A percentile compares a stretch with the other conserved stretches of the same genome.
These are phyloP conservation scores for Chlorodrepanis virens DNA, from an alignment of 2,113 vertebrate genomes.

Conservation along the genomic window DNA sequence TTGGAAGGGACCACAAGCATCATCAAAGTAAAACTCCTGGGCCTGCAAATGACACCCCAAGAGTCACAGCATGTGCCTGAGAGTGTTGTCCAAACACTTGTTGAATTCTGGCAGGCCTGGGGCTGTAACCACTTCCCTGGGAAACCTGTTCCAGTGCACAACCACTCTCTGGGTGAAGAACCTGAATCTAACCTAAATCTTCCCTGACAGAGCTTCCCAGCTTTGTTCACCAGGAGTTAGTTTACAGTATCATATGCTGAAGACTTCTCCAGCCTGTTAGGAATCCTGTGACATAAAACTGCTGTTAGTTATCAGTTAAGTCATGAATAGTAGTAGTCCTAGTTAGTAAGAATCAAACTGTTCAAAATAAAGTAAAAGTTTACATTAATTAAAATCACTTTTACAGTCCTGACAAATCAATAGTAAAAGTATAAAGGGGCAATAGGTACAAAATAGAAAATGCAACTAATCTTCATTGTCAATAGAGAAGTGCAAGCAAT, in stretches of 20 bases:
- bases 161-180: background rate
- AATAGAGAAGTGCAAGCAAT: background rate
- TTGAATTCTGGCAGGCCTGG: background rate
- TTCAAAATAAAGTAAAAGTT: background rate
- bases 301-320: background rate
- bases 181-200: background rate
- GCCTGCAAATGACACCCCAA: background rate
- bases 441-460: background rate
- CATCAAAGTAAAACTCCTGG: background rate
- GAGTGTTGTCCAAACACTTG: rapidly evolving
- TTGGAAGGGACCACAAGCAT: background rate
- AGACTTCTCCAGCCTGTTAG: background rate
- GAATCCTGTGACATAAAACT: background rate
- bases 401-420: background rate
- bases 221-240: background rate
- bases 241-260: background rate
- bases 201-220: background rate
- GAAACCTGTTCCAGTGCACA: background rate
- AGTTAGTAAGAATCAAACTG: background rate
- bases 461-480: background rate
- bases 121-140: background rate
- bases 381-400: background rate
- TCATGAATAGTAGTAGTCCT: background rate
- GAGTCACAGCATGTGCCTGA: background rate
- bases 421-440: background rate